phyloP scores from a whole-genome alignment of 2,113 vertebrate genomes.

The Blennius ocellaris region DNA sequence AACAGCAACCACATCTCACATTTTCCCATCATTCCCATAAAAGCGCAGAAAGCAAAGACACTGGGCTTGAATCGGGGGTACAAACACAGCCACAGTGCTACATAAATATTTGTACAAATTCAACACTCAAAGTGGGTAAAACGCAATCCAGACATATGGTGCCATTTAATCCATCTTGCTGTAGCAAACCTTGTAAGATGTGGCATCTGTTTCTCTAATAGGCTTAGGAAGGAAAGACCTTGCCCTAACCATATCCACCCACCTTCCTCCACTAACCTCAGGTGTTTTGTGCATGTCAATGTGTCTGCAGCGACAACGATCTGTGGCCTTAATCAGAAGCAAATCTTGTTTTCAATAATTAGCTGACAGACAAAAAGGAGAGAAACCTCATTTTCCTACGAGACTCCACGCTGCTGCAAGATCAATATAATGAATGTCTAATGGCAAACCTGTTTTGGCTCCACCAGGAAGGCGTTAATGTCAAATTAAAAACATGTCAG shows the following conservation, averaged over 20 bases:
- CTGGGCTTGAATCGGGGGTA: conserved; percentile 4
- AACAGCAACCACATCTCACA: background rate
- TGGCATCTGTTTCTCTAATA: conserved; percentile 70
- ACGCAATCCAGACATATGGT: conserved; percentile 53
- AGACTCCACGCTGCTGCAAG: conserved; percentile 51
- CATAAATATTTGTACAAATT: conserved; percentile 31
- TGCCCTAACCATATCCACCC: conserved; percentile 47
- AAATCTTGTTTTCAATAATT: conserved; percentile 85
- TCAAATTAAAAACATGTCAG: conserved; percentile 76
- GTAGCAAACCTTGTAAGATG: conserved; percentile 60
- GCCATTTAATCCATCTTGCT: conserved; percentile 63
- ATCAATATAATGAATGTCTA: conserved; percentile 80
- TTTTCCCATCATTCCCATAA: background rate
- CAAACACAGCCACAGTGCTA: conserved; percentile 7
- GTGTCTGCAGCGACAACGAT: conserved; percentile 69
- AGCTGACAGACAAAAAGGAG: conserved; percentile 75
- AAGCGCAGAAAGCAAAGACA: conserved; percentile 23
- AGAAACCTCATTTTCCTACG: conserved; percentile 74
- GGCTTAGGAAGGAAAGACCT: conserved; percentile 67
- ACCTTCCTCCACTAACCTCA: conserved; percentile 59
- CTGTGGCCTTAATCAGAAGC: conserved; percentile 74
- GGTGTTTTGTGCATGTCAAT: conserved; percentile 70
- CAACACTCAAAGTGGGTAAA: conserved; percentile 21
- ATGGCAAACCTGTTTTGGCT: conserved; percentile 64
- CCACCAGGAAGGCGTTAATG: conserved; percentile 64